Conservation (phyloP, 2,113 vertebrate species). For the Chionodraco myersi region DNA sequence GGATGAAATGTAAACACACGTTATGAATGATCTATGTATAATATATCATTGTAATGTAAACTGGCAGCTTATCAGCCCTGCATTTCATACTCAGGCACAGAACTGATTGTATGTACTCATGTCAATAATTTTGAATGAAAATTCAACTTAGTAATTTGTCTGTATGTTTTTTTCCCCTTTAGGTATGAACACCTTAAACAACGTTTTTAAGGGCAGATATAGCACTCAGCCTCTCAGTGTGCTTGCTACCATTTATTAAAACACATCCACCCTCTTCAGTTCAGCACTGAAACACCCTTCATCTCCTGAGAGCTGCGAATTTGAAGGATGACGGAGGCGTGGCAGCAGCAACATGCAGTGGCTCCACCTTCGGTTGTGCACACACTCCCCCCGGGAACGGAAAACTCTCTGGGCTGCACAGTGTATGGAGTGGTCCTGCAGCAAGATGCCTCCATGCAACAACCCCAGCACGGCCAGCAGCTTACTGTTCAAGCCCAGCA, state of each 20-base stretch:
- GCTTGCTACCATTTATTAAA: slow-evolving; percentile 7
- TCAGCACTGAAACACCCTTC: slow-evolving; percentile 6
- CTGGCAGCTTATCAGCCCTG: neutral
- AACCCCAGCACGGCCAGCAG: slow-evolving; percentile 88
- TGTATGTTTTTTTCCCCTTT: slow-evolving; percentile 3
- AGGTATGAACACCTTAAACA: slow-evolving; percentile 41
- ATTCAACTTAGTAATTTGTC: neutral
- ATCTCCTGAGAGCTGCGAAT: slow-evolving; percentile 59
- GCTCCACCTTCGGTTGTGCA: slow-evolving; percentile 90
- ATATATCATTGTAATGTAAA: neutral
- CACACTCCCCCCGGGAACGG: slow-evolving; percentile 87
- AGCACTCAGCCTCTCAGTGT: neutral
- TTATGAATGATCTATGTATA: neutral
- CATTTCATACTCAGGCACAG: neutral
- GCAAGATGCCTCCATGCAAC: slow-evolving; percentile 86
- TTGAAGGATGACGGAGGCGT: slow-evolving; percentile 86
- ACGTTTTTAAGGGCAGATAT: slow-evolving; percentile 19
- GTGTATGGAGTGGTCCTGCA: slow-evolving; percentile 96
- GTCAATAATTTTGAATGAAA: neutral
- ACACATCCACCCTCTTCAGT: slow-evolving; percentile 36
- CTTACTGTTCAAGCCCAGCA: slow-evolving; percentile 83
- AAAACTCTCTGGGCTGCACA: slow-evolving; percentile 91
- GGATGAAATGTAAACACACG: neutral
- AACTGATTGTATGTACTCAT: neutral
- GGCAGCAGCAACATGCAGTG: slow-evolving; percentile 87